Conservation (phyloP, 1,140 invertebrate genomes). For the Neodiprion virginianus region DNA sequence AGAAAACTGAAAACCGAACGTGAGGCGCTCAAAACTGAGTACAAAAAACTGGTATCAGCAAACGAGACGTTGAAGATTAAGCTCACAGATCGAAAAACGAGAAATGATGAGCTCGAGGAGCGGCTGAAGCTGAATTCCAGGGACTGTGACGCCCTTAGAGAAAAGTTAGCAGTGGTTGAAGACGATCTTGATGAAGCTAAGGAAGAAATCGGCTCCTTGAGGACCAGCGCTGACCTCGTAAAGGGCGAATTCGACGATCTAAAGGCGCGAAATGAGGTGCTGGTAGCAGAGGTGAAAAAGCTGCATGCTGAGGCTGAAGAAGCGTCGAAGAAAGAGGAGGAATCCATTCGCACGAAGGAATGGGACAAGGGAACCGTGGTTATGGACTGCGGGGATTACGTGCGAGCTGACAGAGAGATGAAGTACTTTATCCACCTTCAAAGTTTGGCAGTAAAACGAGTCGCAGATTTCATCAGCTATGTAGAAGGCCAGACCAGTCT, state of each 20-base stretch:
- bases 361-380: conserved; percentile 8
- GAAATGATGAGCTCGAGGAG: background rate
- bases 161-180: background rate
- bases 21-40: conserved; percentile 30
- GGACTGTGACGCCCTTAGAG: background rate
- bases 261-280: conserved; percentile 25
- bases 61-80: conserved; percentile 19
- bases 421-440: background rate
- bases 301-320: conserved; percentile 22
- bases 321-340: conserved; percentile 22
- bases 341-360: conserved; percentile 24
- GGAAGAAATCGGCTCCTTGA: conserved; percentile 30
- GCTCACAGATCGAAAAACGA: conserved; percentile 4
- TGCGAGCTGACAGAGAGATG: background rate
- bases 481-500: background rate
- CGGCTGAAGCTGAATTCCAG: background rate
- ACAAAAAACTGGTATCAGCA: conserved; percentile 17
- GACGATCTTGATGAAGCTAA: conserved; percentile 11
- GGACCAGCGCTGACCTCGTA: no score
- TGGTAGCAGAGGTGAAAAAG: conserved; percentile 23
- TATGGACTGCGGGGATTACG: background rate
- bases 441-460: background rate
- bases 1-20: conserved; percentile 21
- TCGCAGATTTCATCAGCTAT: background rate
- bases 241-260: no score